A percentile compares a stretch with the other conserved stretches of the same genome.
Conservation (phyloP, 2,797 vertebrate species). For the Sebastes diaconus region DNA sequence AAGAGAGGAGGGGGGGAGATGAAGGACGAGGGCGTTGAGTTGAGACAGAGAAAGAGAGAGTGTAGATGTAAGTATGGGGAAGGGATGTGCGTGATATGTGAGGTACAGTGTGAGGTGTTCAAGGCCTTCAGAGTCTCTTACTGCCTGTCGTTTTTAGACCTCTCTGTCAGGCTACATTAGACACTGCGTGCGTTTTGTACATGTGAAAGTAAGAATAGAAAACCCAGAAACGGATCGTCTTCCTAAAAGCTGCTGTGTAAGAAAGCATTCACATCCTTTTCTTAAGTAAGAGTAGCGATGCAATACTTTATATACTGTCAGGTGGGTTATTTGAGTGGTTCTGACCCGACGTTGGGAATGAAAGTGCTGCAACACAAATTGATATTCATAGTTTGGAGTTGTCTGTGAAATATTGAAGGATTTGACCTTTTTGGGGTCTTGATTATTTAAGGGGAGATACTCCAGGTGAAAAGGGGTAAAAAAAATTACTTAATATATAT, state of each 20-base stretch:
- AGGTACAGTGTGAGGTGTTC: conserved; percentile 37
- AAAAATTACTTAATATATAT: too few relatives aligned
- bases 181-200: conserved; percentile 13
- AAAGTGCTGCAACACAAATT: background rate
- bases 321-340: background rate
- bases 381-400: background rate
- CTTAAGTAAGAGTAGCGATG: background rate
- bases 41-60: conserved; percentile 8
- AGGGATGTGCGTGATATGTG: conserved; percentile 29
- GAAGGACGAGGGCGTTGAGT: background rate
- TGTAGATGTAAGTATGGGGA: conserved; percentile 18
- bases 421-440: background rate
- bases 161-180: conserved; percentile 36
- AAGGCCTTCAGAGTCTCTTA: conserved; percentile 18
- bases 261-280: background rate
- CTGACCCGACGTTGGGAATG: background rate
- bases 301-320: background rate
- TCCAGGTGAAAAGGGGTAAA: too few relatives aligned
- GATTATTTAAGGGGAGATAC: too few relatives aligned
- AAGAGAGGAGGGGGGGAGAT: background rate
- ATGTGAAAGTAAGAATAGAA: conserved; percentile 41
- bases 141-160: conserved; percentile 1
- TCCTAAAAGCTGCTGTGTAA: conserved; percentile 10
- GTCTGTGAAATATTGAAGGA: background rate
- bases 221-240: conserved; percentile 9